These are phyloP conservation scores for Bombyx mori DNA, from an alignment of 1,140 invertebrate species.

Conservation along the genomic window ASM3026992v2 NC_085110.1:7956501-7957000, in stretches of 20 bases:
- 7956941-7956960: too few species aligned
- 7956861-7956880: too few species aligned
- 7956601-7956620: slow-evolving; percentile 20
- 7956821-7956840: neutral
- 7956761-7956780: too few species aligned
- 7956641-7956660: slow-evolving; percentile 22
- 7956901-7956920: too few species aligned
- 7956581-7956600: slow-evolving; percentile 13
- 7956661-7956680: slow-evolving; percentile 31
- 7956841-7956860: neutral
- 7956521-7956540: slow-evolving; percentile 9
- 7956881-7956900: too few species aligned
- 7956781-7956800: neutral
- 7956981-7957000: too few species aligned
- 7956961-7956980: too few species aligned
- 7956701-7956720: slow-evolving; percentile 21
- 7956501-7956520: slow-evolving; percentile 8
- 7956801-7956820: neutral
- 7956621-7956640: slow-evolving; percentile 16
- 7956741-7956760: slow-evolving; percentile 11
- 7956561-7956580: slow-evolving; percentile 16
- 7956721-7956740: slow-evolving; percentile 18
- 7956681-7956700: slow-evolving; percentile 21
- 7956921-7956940: too few species aligned
- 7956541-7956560: slow-evolving; percentile 10